Evolutionary conservation across 2,113 vertebrate genomes (phyloP).

Genomic region (Elgaria multicarinata): DNA sequence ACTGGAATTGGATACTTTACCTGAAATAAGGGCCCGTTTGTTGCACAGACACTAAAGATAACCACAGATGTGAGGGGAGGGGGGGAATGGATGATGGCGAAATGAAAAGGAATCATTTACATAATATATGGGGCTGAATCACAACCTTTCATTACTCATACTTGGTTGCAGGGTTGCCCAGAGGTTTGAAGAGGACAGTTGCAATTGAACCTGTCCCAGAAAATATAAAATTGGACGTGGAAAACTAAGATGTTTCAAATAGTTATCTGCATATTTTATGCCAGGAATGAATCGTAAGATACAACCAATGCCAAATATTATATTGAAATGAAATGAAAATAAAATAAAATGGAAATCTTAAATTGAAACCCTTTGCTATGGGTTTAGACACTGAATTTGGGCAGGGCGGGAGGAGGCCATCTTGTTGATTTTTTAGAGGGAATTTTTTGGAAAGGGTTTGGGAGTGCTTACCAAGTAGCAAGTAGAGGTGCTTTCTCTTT

Average conservation of each 20-base stretch:
- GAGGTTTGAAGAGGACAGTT: background rate
- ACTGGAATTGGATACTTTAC: background rate
- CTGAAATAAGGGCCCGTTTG: background rate
- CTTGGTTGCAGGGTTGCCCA: constrained; percentile 55
- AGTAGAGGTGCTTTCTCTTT: background rate
- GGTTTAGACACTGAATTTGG: background rate
- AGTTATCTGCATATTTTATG: background rate
- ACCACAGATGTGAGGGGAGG: background rate
- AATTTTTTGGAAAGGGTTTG: background rate
- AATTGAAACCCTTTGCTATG: background rate
- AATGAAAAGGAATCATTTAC: constrained; percentile 47
- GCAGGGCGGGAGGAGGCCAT: background rate
- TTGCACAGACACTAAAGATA: background rate
- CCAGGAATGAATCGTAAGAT: constrained; percentile 63
- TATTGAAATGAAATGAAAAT: background rate
- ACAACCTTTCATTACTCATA: constrained; percentile 59
- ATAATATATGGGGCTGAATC: constrained; percentile 50
- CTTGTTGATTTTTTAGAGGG: background rate
- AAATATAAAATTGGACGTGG: background rate
- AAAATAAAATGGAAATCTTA: background rate
- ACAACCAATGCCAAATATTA: background rate
- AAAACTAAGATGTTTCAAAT: background rate
- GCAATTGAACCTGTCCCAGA: background rate
- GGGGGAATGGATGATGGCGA: constrained; percentile 20
- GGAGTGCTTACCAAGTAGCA: background rate